These are phyloP conservation scores for Sanderia malayensis DNA, from an alignment of 30 jellyfish, hydroid and myxozoan genomes.

Conservation along the genomic window DNA sequence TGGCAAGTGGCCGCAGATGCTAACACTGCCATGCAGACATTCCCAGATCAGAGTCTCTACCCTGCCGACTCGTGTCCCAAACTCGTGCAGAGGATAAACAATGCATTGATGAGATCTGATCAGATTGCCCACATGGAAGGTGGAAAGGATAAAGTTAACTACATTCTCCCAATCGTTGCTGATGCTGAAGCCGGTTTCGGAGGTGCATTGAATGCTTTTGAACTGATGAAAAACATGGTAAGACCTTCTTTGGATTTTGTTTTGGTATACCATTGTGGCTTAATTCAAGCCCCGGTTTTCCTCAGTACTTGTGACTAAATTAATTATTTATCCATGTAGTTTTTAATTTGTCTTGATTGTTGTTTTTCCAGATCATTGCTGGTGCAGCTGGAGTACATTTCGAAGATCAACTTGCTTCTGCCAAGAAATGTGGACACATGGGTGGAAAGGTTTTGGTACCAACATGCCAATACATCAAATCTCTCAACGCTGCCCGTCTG, in stretches of 20 bases:
- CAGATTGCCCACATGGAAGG: constrained; percentile 84
- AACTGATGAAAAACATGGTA: constrained; percentile 87
- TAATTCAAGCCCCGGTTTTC: not conserved
- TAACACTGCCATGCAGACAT: constrained; percentile 76
- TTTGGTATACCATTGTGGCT: not conserved
- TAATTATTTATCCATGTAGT: too few species aligned
- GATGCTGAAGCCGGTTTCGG: constrained; percentile 99
- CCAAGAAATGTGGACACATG: constrained; percentile 95
- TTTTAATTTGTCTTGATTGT: too few species aligned
- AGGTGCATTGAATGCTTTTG: constrained; percentile 93
- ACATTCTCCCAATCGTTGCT: constrained; percentile 86
- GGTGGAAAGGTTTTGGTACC: constrained; percentile 98
- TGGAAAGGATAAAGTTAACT: constrained; percentile 49
- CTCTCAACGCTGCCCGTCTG: constrained; percentile 94
- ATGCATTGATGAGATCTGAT: constrained; percentile 93
- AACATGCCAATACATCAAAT: constrained; percentile 87
- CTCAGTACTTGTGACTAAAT: too few species aligned
- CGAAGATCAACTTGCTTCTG: constrained; percentile 98
- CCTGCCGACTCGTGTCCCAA: constrained; percentile 93
- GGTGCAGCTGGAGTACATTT: constrained; percentile 98
- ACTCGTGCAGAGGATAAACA: constrained; percentile 81
- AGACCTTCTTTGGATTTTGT: too few species aligned
- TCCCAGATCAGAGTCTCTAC: constrained; percentile 86
- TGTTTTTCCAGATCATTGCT: constrained; percentile 65
- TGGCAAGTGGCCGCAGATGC: constrained; percentile 98